Percentiles rank a stretch among this genome's conserved stretches.
Conservation (phyloP, 2,113 vertebrate genomes). For the Ailurus styani region DNA sequence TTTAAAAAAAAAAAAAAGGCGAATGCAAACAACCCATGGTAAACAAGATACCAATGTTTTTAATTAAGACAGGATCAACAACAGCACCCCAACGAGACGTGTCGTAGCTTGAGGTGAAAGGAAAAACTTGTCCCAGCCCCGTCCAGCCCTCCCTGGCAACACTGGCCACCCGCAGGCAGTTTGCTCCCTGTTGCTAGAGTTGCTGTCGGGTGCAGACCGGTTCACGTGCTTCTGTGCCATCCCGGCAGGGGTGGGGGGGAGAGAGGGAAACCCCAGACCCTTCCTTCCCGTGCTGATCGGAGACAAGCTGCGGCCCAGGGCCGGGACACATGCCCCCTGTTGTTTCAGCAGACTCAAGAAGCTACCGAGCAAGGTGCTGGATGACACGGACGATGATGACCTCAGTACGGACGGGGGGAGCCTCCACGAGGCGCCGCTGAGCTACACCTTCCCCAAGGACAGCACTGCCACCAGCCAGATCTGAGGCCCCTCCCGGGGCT, state of each 20-base stretch:
- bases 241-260: too few species aligned
- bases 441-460: conserved; percentile 87
- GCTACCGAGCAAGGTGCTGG: conserved; percentile 86
- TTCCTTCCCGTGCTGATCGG: background rate
- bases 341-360: conserved; percentile 89
- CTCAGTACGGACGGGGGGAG: conserved; percentile 92
- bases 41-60: background rate
- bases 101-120: background rate
- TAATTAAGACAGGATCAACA: background rate
- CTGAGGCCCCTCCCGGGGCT: background rate
- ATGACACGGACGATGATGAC: conserved; percentile 85
- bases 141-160: background rate
- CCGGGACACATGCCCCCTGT: background rate
- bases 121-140: background rate
- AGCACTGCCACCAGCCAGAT: conserved; percentile 68
- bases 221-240: background rate
- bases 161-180: accelerated
- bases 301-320: background rate
- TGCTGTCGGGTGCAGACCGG: background rate
- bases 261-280: background rate
- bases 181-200: background rate
- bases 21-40: background rate
- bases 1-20: too few species aligned
- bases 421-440: conserved; percentile 88
- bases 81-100: background rate